Base-by-base conservation (phyloP, 2,888 invertebrate species). In the Heliothis peltigera region DNA sequence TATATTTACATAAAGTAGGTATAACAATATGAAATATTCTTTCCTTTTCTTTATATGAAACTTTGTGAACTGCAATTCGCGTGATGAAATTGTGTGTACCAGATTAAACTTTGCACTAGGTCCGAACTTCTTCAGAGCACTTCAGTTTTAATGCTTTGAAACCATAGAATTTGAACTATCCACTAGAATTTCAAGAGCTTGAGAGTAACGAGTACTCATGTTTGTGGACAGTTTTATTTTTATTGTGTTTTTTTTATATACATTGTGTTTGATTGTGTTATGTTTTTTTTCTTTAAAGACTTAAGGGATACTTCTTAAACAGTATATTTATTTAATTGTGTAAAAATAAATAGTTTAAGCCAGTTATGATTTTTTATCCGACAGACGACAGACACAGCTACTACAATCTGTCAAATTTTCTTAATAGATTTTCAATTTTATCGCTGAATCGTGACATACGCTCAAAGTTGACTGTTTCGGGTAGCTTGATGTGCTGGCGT, bases 101-200 rank as follows among this genome's bases (percentile, higher is more conserved):
- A 74, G 43, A 70, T 46, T 74, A 47, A 74, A 74, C 75, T 68
- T 68, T 39, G 60, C 15, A 17, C 8, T 47, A 54, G 22, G 22
- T 19, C 5, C 46, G 15, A 55, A 74, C 35, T 68, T 68, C 15
- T 60, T 47, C 22, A 17, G 22, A 51, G 39, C 46, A 68, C 55
- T 70, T 74, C 28, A 47, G 59, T 60, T 61, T 58, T 68, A 67
- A 60, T 39, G 61, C 47, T 22, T 18, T 25, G 49, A 52, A 35
- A 73, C 18, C 7, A 53, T 53, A 74, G 55, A 55, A 55, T 19
- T 60, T 6, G 21, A 55, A 52, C 25, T 35, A 42, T 15, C 21
- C 42, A 54, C 59, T 59, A 55, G 15, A 60, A 60, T 51, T 7
- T 28, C 17, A 35, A 51, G 28, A 43, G 51, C 7, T 17, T 56